Conservation (phyloP, 2,113 vertebrate genomes). For the Lipotes vexillifer region DNA sequence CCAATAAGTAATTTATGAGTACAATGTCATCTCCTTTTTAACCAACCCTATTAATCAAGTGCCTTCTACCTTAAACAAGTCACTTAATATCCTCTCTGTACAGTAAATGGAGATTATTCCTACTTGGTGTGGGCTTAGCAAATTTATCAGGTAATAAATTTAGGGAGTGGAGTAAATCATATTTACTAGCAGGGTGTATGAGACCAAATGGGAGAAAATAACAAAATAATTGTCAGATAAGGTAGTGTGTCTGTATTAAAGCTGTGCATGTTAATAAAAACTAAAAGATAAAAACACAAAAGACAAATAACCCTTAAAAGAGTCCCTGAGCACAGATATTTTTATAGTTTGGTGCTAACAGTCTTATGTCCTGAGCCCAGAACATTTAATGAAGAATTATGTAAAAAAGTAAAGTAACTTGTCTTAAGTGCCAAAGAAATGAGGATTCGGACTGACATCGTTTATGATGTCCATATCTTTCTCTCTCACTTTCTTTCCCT, state of each 20-base stretch:
- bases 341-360: slow-evolving; percentile 39
- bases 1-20: not conserved
- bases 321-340: not conserved
- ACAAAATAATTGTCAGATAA: slow-evolving; percentile 39
- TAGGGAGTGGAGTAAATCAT: not conserved
- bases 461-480: slow-evolving; percentile 72
- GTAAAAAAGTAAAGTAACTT: slow-evolving; percentile 58
- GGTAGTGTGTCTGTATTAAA: slow-evolving; percentile 40
- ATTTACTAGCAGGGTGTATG: not conserved
- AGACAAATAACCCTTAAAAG: slow-evolving; percentile 10
- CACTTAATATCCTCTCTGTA: not conserved
- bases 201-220: slow-evolving; percentile 39
- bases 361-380: not conserved
- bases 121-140: not conserved
- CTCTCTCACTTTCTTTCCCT: slow-evolving; percentile 37
- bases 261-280: slow-evolving; percentile 19
- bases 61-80: not conserved
- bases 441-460: slow-evolving; percentile 68
- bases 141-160: slow-evolving; percentile 47
- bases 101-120: not conserved
- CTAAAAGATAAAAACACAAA: slow-evolving; percentile 32
- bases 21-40: not conserved
- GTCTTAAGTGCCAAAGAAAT: slow-evolving; percentile 53
- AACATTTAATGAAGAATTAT: slow-evolving; percentile 49
- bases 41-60: not conserved